phyloP scores from a whole-genome alignment of 2,113 vertebrate genomes.

The Anoplopoma fimbria region DNA sequence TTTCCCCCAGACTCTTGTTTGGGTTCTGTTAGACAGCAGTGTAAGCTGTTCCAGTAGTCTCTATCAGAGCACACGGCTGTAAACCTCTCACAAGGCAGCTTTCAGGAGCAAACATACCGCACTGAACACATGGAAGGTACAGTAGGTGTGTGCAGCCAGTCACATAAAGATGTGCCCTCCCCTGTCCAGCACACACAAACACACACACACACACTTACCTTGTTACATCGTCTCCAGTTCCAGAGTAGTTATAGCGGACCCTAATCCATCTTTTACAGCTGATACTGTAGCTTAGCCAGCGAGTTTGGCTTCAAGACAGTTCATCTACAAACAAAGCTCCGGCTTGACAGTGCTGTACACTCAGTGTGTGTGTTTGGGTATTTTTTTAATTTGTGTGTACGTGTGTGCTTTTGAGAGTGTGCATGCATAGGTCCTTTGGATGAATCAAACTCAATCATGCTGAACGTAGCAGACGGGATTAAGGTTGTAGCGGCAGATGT shows the following conservation, averaged over 20 bases:
- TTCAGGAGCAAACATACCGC: constrained; percentile 54
- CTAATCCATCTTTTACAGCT: constrained; percentile 79
- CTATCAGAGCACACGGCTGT: constrained; percentile 60
- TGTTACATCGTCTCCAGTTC: constrained; percentile 58
- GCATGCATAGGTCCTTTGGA: constrained; percentile 14
- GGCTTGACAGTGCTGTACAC: constrained; percentile 20
- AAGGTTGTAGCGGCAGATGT: constrained; percentile 71
- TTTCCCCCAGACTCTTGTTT: constrained; percentile 56
- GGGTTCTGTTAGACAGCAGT: constrained; percentile 26
- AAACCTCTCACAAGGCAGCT: constrained; percentile 50
- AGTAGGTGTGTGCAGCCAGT: constrained; percentile 30
- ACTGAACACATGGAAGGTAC: constrained; percentile 27
- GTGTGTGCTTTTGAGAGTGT: constrained; percentile 8
- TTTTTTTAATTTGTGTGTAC: constrained; percentile 1
- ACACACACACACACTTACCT: constrained; percentile 16
- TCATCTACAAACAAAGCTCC: constrained; percentile 57
- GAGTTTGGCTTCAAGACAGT: constrained; percentile 63
- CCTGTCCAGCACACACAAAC: neutral
- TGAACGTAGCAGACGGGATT: constrained; percentile 64
- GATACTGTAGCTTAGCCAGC: constrained; percentile 71
- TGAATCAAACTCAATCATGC: constrained; percentile 67
- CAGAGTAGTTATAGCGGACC: constrained; percentile 62
- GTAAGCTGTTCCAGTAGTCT: constrained; percentile 64
- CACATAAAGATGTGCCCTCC: constrained; percentile 40
- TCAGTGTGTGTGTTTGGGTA: neutral